phyloP scores from a whole-genome alignment of 2,888 invertebrate genomes.

The Chirona hameri region DNA sequence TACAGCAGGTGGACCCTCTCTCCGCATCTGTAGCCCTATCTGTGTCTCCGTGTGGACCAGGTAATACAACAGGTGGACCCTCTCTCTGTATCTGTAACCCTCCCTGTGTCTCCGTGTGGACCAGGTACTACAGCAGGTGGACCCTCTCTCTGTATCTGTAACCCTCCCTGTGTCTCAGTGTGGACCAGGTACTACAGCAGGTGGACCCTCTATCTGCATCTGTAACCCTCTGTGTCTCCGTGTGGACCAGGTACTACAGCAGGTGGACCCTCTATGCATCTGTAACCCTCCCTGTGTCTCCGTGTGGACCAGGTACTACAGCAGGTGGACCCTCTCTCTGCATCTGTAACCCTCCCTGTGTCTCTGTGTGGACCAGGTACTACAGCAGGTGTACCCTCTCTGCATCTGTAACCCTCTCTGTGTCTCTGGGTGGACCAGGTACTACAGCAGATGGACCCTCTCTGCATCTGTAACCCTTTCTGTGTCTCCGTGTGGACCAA shows the following conservation, averaged over 20 bases:
- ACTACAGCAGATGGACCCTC: conserved; percentile 79
- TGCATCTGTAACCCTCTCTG: too few species aligned
- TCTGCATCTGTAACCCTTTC: too few species aligned
- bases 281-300: neutral
- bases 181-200: conserved; percentile 69
- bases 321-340: too few species aligned
- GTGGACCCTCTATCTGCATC: too few species aligned
- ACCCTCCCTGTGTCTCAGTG: neutral
- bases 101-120: neutral
- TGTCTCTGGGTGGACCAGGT: conserved; percentile 51
- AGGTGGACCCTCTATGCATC: conserved; percentile 60
- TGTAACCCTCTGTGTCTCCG: neutral
- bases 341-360: too few species aligned
- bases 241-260: conserved; percentile 65
- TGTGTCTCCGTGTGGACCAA: conserved; percentile 47
- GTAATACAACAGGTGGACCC: conserved; percentile 78
- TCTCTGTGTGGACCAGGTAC: conserved; percentile 53
- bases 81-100: too few species aligned
- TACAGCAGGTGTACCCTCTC: conserved; percentile 84
- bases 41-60: conserved; percentile 47
- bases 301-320: conserved; percentile 63
- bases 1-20: conserved; percentile 81
- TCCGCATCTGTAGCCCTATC: too few species aligned
- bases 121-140: conserved; percentile 75
- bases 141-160: too few species aligned